A percentile compares a stretch with the other conserved stretches of the same genome.
phyloP scores from a whole-genome alignment of 2,113 vertebrate species.

The Melanerpes formicivorus region DNA sequence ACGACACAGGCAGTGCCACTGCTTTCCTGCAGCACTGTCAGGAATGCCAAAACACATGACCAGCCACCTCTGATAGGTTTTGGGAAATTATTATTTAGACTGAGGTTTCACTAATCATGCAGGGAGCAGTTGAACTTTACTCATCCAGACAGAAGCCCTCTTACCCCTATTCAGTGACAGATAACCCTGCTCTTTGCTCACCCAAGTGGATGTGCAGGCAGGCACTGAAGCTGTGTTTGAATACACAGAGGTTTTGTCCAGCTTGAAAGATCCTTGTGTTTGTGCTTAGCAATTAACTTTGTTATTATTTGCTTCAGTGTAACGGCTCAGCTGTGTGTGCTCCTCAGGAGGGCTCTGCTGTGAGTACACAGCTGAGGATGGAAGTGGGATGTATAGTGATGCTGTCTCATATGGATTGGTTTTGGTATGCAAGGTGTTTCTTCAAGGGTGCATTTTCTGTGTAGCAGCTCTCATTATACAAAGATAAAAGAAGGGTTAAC shows the following conservation, averaged over 20 bases:
- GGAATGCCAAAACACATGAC: neutral
- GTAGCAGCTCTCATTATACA: neutral
- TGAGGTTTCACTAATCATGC: constrained; percentile 45
- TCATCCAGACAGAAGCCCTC: constrained; percentile 44
- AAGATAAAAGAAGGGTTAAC: constrained; percentile 55
- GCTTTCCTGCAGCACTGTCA: neutral
- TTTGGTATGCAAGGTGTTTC: constrained; percentile 13
- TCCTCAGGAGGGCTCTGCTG: neutral
- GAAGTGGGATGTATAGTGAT: neutral
- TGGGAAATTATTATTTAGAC: constrained; percentile 41
- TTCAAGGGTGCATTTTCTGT: neutral
- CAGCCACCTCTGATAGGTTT: neutral
- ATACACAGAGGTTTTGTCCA: neutral
- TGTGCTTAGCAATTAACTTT: constrained; percentile 11
- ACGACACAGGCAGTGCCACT: neutral
- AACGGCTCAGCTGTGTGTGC: neutral
- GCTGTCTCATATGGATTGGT: neutral
- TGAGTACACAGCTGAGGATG: neutral
- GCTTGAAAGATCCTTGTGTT: constrained; percentile 34
- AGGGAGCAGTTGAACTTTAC: constrained; percentile 44
- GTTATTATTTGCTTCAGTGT: neutral
- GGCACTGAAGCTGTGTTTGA: neutral
- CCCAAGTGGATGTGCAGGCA: neutral
- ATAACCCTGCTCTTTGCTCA: constrained; percentile 42
- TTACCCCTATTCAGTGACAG: neutral